Conservation (phyloP, 2,888 invertebrate genomes). For the Thalpophila matura region DNA sequence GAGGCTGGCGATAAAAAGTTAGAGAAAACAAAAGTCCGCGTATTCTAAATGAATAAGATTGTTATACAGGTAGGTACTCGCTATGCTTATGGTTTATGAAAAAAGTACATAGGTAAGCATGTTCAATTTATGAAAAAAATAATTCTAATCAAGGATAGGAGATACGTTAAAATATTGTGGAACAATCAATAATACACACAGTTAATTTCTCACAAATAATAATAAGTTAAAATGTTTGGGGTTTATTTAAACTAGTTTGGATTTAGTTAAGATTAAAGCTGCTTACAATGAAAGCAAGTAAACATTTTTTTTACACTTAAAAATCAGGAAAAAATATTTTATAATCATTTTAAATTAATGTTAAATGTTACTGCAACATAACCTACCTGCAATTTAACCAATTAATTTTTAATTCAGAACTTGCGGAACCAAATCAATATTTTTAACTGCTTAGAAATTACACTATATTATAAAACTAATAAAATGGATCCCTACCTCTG, state of each 20-base stretch:
- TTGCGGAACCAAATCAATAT: constrained; percentile 4
- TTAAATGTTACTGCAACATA: not conserved
- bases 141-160: constrained; percentile 1
- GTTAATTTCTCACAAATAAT: too few relatives aligned
- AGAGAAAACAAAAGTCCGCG: too few relatives aligned
- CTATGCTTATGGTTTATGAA: too few relatives aligned
- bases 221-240: constrained; percentile 22
- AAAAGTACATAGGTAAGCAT: not conserved
- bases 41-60: too few relatives aligned
- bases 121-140: not conserved
- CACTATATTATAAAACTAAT: constrained; percentile 24
- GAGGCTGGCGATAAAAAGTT: too few relatives aligned
- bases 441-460: constrained; percentile 4
- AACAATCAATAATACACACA: constrained; percentile 18
- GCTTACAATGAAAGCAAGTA: not conserved
- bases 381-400: constrained; percentile 16
- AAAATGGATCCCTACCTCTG: constrained; percentile 66
- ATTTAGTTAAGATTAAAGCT: not conserved
- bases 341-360: not conserved
- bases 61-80: too few relatives aligned
- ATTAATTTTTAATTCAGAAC: constrained; percentile 7
- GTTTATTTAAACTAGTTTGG: not conserved
- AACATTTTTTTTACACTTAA: not conserved
- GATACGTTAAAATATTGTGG: not conserved
- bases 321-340: not conserved